phyloP scores from a whole-genome alignment of 2,797 vertebrate genomes.

The Discoglossus pictus region DNA sequence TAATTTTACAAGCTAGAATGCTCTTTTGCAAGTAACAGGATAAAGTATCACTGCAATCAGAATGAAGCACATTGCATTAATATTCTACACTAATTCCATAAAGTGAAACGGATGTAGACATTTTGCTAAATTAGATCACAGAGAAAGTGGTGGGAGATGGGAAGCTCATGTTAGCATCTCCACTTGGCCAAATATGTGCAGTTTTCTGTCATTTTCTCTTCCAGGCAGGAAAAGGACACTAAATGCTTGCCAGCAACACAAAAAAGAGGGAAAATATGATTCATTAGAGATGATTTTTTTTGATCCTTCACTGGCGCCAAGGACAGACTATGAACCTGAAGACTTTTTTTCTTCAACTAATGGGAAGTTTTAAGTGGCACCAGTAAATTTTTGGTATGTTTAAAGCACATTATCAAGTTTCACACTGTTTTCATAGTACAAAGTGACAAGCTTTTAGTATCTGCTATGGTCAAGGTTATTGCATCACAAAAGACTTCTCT shows the following conservation, averaged over 20 bases:
- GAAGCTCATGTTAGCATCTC: constrained; percentile 44
- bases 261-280: constrained; percentile 49
- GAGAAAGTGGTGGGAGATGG: constrained; percentile 47
- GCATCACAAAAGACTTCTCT: constrained; percentile 9
- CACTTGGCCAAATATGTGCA: constrained; percentile 45
- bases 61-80: constrained; percentile 29
- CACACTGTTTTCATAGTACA: constrained; percentile 17
- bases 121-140: constrained; percentile 43
- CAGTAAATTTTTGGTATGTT: constrained; percentile 2
- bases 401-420: constrained; percentile 33
- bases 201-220: constrained; percentile 43
- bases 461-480: background rate
- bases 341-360: constrained; percentile 20
- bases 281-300: constrained; percentile 46
- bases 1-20: constrained; percentile 24
- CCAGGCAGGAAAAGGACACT: constrained; percentile 47
- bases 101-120: constrained; percentile 47
- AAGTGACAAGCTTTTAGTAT: constrained; percentile 10
- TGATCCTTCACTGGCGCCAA: constrained; percentile 41
- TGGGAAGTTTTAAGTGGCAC: constrained; percentile 33
- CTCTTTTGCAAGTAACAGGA: constrained; percentile 34
- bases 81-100: constrained; percentile 35
- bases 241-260: constrained; percentile 41
- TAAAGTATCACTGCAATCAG: constrained; percentile 43
- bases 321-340: constrained; percentile 21